phyloP scores from a whole-genome alignment of 2,797 vertebrate genomes.

The Loris lydekkerianus region DNA sequence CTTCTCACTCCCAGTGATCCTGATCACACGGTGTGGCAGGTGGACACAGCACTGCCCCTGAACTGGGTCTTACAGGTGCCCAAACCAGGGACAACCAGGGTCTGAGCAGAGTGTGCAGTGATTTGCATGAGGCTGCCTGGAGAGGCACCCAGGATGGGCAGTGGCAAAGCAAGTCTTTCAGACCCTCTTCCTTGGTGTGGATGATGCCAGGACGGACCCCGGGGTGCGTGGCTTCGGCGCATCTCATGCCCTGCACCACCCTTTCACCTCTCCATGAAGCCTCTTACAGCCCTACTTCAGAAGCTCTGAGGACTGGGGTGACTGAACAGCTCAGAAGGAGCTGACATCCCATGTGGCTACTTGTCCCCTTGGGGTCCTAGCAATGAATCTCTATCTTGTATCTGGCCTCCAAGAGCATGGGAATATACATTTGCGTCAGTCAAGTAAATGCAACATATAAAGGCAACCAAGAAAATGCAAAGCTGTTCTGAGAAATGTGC shows the following conservation, averaged over 20 bases:
- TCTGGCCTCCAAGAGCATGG: neutral
- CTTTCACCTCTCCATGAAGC: neutral
- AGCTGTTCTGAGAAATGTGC: neutral
- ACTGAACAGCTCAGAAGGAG: neutral
- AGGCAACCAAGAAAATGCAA: neutral
- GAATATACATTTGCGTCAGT: neutral
- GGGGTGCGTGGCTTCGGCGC: neutral
- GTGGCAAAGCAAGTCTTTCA: neutral
- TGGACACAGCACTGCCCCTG: neutral
- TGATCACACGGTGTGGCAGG: fast-evolving
- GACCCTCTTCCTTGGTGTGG: neutral
- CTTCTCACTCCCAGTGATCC: too few relatives aligned
- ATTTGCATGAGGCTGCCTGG: neutral
- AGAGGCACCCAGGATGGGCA: neutral
- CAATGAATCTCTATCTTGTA: neutral
- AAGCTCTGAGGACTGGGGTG: neutral
- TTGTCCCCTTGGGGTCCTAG: neutral
- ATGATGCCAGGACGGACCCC: neutral
- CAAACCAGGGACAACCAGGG: neutral
- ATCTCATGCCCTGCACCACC: neutral
- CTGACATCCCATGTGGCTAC: neutral
- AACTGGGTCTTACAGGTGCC: neutral
- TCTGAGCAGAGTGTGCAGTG: fast-evolving
- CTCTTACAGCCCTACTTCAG: neutral
- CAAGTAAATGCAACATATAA: neutral